A percentile compares a stretch with the other conserved stretches of the same genome.
Evolutionary conservation across 2,888 invertebrate species (phyloP).

Genomic region (Caradrina kadenii): DNA sequence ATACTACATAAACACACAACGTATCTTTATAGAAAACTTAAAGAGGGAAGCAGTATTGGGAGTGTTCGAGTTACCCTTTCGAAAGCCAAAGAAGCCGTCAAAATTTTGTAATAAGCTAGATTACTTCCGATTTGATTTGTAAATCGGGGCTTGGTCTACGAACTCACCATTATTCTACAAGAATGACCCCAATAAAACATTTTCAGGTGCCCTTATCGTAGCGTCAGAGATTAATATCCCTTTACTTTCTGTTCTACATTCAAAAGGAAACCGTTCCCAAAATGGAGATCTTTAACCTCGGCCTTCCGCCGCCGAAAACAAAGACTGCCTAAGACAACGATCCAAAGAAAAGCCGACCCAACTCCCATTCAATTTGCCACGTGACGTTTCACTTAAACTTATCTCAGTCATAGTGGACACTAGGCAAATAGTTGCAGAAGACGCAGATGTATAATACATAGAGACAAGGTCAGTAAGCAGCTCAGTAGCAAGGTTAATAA

Average conservation of each 20-base stretch:
- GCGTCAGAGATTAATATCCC: slow-evolving; percentile 26
- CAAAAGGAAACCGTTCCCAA: slow-evolving; percentile 37
- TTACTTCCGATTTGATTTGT: background rate
- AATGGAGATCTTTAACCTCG: slow-evolving; percentile 47
- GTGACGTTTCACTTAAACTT: slow-evolving; percentile 62
- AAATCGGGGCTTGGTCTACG: background rate
- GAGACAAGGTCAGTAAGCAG: background rate
- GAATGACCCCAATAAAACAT: slow-evolving; percentile 7
- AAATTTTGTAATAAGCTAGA: background rate
- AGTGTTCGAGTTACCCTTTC: background rate
- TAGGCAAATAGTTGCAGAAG: slow-evolving; percentile 22
- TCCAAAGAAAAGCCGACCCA: slow-evolving; percentile 61
- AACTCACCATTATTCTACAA: slow-evolving; percentile 1
- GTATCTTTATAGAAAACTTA: background rate
- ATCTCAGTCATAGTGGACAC: slow-evolving; percentile 49
- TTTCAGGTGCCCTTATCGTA: slow-evolving; percentile 9
- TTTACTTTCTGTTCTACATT: slow-evolving; percentile 21
- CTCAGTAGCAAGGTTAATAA: background rate
- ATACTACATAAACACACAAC: background rate
- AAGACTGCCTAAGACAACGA: slow-evolving; percentile 58
- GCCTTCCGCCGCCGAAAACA: slow-evolving; percentile 46
- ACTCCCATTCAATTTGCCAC: slow-evolving; percentile 68
- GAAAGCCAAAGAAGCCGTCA: background rate
- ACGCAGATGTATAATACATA: background rate
- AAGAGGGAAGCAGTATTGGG: too few species aligned